A percentile compares a stretch with the other conserved stretches of the same genome.
phyloP scores from a whole-genome alignment of 2,113 vertebrate species.

The Pseudorectes ferrugineus region DNA sequence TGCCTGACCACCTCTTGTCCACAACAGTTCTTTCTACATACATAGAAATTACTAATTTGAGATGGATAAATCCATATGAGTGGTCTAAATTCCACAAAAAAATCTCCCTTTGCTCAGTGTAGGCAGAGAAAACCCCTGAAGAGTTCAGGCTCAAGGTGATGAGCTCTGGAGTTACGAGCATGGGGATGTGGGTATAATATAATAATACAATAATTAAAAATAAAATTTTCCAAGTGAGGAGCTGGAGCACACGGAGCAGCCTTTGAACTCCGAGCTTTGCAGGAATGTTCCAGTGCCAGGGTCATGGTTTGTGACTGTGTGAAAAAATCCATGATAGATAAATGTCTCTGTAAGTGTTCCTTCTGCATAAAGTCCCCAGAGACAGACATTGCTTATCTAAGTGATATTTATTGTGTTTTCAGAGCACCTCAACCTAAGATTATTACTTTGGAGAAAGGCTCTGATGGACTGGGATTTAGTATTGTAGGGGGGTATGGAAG shows the following conservation, averaged over 20 bases:
- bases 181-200: neutral
- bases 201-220: neutral
- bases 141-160: neutral
- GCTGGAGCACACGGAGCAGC: neutral
- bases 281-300: neutral
- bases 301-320: neutral
- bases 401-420: constrained; percentile 73
- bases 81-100: neutral
- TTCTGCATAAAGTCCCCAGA: constrained; percentile 45
- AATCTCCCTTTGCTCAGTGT: neutral
- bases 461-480: constrained; percentile 95
- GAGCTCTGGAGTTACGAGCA: neutral
- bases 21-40: neutral
- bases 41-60: accelerated
- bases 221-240: neutral
- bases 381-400: constrained; percentile 51
- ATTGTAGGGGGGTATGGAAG: constrained; percentile 94
- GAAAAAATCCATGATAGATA: neutral
- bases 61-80: neutral
- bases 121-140: neutral
- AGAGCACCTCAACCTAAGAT: constrained; percentile 83
- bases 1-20: neutral
- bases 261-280: neutral
- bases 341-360: constrained; percentile 4
- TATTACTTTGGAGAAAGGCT: constrained; percentile 91